phyloP scores from a whole-genome alignment of 2,113 vertebrate species.

The Corapipo altera region DNA sequence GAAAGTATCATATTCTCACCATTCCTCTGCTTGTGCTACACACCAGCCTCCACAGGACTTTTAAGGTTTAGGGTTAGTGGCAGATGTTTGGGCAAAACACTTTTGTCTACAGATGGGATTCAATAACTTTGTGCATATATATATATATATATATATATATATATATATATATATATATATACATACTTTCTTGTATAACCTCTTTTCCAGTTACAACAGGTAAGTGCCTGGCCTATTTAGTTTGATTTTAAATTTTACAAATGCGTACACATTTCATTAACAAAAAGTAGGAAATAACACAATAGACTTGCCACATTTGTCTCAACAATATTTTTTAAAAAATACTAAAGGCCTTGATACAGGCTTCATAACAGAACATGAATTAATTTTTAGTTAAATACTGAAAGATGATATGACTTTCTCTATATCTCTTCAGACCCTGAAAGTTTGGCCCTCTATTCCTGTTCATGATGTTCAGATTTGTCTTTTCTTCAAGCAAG shows the following conservation, averaged over 20 bases:
- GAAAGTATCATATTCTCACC: background rate
- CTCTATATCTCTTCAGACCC: background rate
- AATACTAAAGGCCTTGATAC: background rate
- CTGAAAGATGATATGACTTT: background rate
- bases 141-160: no score
- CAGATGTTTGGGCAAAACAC: background rate
- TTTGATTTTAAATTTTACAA: background rate
- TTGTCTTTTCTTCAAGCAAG: constrained; percentile 7
- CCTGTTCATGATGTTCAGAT: background rate
- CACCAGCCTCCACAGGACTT: background rate
- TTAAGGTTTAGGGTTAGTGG: background rate
- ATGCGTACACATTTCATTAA: background rate
- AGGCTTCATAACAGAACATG: background rate
- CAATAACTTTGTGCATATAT: background rate
- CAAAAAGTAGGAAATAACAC: background rate
- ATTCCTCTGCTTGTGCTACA: background rate
- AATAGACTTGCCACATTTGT: background rate
- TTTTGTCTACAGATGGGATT: background rate
- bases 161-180: no score
- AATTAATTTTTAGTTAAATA: background rate
- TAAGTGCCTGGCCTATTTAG: background rate
- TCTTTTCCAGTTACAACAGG: background rate
- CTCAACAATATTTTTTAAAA: background rate
- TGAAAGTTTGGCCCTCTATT: background rate
- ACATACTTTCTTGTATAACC: background rate